Evolutionary conservation across 2,113 vertebrate species (phyloP).

Genomic region (Gadus chalcogrammus): DNA sequence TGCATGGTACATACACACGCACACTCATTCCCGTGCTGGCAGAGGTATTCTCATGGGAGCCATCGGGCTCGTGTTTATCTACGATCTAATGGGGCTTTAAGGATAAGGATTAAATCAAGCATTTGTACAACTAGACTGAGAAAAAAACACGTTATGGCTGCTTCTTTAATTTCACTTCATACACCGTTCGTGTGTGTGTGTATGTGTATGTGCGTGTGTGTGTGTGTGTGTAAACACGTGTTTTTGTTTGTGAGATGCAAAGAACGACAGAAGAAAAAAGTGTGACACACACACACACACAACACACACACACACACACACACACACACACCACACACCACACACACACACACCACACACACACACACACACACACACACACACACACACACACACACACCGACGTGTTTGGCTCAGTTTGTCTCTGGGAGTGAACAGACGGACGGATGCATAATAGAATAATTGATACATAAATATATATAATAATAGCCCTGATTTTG

Average conservation of each 20-base stretch:
- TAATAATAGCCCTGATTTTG: slow-evolving; percentile 17
- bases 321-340: too few species aligned
- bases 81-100: slow-evolving; percentile 27
- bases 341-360: too few species aligned
- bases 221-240: not conserved
- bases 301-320: too few species aligned
- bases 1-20: not conserved
- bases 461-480: too few species aligned
- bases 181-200: not conserved
- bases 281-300: too few species aligned
- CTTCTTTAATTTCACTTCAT: not conserved
- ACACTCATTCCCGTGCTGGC: not conserved
- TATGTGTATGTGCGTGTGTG: not conserved
- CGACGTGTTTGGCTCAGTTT: too few species aligned
- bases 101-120: slow-evolving; percentile 16
- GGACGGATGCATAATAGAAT: too few species aligned
- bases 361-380: too few species aligned
- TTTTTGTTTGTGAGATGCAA: too few species aligned
- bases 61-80: not conserved
- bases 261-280: too few species aligned
- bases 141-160: not conserved
- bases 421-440: too few species aligned
- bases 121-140: slow-evolving; percentile 2
- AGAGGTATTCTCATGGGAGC: slow-evolving; percentile 7
- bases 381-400: too few species aligned